Evolutionary conservation across 2,888 invertebrate species (phyloP).

Genomic region (Meteorus colon): DNA sequence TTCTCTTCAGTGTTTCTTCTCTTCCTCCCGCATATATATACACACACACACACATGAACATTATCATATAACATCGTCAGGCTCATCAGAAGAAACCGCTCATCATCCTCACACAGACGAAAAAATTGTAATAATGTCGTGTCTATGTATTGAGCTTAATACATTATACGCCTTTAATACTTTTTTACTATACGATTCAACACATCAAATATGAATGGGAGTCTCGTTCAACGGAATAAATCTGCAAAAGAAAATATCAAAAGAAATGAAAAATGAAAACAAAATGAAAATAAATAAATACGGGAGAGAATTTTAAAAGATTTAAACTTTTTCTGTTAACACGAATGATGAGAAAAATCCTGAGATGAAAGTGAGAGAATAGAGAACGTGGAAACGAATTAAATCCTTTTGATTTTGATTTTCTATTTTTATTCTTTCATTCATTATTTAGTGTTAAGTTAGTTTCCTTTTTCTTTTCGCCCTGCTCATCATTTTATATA

Average conservation of each 20-base stretch:
- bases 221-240: neutral
- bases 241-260: neutral
- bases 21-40: neutral
- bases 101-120: neutral
- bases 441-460: neutral
- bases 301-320: neutral
- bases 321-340: constrained; percentile 3
- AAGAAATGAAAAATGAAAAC: neutral
- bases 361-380: neutral
- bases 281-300: neutral
- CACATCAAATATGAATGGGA: neutral
- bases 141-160: neutral
- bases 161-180: neutral
- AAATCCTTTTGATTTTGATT: neutral
- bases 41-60: neutral
- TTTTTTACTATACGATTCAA: neutral
- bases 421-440: neutral
- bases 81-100: constrained; percentile 10
- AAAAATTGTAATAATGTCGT: constrained; percentile 6
- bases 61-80: neutral
- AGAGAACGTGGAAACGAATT: neutral
- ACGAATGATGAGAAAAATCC: neutral
- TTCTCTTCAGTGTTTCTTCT: constrained; percentile 1
- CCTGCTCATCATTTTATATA: constrained; percentile 28
- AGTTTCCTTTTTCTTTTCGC: constrained; percentile 1